Evolutionary conservation across 2,113 vertebrate genomes (phyloP).

Genomic region (Proteles cristata): DNA sequence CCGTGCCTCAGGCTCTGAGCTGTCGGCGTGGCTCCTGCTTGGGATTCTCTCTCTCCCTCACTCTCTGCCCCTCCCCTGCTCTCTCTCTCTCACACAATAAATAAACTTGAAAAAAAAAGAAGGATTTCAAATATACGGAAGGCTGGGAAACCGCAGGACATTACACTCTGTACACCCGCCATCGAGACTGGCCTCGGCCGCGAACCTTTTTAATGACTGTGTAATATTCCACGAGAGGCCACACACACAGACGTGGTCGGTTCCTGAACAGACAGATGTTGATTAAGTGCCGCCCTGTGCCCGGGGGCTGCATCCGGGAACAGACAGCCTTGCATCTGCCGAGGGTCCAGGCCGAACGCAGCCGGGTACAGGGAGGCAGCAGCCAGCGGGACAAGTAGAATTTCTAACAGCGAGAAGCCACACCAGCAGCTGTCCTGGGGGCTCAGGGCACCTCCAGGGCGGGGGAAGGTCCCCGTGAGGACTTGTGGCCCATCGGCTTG

Average conservation of each 20-base stretch:
- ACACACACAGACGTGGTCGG: too few species aligned
- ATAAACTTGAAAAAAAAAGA: neutral
- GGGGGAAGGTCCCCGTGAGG: neutral
- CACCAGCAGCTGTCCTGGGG: too few species aligned
- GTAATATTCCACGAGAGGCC: neutral
- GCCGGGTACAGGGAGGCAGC: rapidly evolving
- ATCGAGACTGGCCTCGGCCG: neutral
- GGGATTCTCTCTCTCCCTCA: too few species aligned
- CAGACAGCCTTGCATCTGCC: neutral
- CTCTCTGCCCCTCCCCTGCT: too few species aligned
- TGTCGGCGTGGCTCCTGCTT: too few species aligned
- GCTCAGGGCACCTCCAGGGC: too few species aligned
- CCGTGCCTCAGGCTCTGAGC: too few species aligned
- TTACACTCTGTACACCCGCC: too few species aligned
- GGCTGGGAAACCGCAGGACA: neutral
- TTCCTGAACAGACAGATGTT: neutral
- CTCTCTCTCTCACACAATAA: too few species aligned
- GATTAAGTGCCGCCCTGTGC: neutral
- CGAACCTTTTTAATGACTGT: neutral
- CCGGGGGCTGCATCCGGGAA: neutral
- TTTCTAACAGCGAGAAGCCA: neutral
- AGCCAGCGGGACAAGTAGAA: rapidly evolving
- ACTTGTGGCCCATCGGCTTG: neutral
- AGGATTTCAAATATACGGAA: neutral
- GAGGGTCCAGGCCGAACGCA: neutral